Conservation (phyloP, 2,797 vertebrate genomes). For the Sebastes matsubarae region DNA sequence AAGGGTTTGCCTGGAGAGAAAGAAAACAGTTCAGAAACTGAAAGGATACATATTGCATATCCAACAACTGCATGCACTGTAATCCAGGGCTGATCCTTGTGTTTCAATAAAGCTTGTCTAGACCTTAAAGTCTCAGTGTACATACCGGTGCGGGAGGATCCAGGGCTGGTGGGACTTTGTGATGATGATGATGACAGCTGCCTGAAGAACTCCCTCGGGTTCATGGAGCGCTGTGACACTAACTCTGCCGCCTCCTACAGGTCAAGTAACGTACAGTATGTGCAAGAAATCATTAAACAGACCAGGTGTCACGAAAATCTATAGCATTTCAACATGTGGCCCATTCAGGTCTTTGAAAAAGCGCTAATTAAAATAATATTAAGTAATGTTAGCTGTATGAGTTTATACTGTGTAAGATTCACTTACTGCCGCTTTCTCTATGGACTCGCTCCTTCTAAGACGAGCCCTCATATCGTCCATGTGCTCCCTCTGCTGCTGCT, state of each 20-base stretch:
- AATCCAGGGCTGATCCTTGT: neutral
- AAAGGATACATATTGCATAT: neutral
- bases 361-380: neutral
- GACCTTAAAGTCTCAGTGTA: neutral
- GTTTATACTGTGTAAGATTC: neutral
- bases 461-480: constrained; percentile 83
- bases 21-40: neutral
- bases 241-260: constrained; percentile 85
- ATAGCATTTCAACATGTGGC: neutral
- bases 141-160: constrained; percentile 78
- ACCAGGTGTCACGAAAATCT: neutral
- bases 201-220: constrained; percentile 87
- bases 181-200: constrained; percentile 81
- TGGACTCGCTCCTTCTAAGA: constrained; percentile 82
- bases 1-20: constrained; percentile 79
- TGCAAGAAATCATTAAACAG: neutral
- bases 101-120: neutral
- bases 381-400: neutral
- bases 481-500: constrained; percentile 85
- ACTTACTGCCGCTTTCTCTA: constrained; percentile 88
- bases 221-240: constrained; percentile 85
- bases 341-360: neutral
- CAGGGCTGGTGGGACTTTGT: constrained; percentile 74
- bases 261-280: neutral
- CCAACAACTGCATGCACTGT: neutral